Evolutionary conservation across 2,113 vertebrate species (phyloP).

Genomic region (Solea solea): DNA sequence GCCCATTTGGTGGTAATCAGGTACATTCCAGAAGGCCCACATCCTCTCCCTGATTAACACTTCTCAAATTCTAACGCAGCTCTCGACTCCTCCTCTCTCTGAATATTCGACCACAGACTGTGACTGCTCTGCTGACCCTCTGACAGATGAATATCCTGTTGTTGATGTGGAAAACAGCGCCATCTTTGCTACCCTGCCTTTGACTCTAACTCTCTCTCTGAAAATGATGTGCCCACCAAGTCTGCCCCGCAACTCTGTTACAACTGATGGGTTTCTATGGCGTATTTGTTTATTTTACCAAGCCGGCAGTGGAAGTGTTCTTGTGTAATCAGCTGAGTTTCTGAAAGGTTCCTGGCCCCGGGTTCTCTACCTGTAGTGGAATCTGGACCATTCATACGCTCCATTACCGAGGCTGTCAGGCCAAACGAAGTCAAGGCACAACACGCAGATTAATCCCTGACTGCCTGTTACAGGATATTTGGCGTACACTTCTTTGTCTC

Average conservation of each 20-base stretch:
- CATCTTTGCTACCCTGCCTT: conserved; percentile 68
- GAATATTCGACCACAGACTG: conserved; percentile 54
- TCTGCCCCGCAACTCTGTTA: conserved; percentile 31
- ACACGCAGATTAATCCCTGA: conserved; percentile 65
- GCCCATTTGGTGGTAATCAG: conserved; percentile 95
- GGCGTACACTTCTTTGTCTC: conserved; percentile 50
- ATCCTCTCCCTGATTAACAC: conserved; percentile 96
- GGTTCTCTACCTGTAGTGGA: conserved; percentile 66
- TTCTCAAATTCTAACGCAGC: conserved; percentile 90
- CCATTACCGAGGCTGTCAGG: conserved; percentile 68
- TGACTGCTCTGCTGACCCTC: conserved; percentile 51
- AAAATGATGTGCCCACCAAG: conserved; percentile 46
- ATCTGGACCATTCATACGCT: conserved; percentile 63
- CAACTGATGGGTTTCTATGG: conserved; percentile 54
- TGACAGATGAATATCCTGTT: conserved; percentile 52
- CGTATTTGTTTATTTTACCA: conserved; percentile 73
- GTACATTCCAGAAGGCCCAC: conserved; percentile 90
- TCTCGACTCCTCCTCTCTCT: conserved; percentile 83
- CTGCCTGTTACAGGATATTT: conserved; percentile 69
- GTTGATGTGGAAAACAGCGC: conserved; percentile 48
- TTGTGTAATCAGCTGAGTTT: conserved; percentile 71
- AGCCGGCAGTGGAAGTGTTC: conserved; percentile 56
- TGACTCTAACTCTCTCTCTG: conserved; percentile 10
- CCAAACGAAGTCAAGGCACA: conserved; percentile 58
- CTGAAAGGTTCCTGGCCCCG: conserved; percentile 60